These are phyloP conservation scores for Drosophila miranda DNA, from an alignment of 1,140 invertebrate species.

Conservation along the genomic window DNA sequence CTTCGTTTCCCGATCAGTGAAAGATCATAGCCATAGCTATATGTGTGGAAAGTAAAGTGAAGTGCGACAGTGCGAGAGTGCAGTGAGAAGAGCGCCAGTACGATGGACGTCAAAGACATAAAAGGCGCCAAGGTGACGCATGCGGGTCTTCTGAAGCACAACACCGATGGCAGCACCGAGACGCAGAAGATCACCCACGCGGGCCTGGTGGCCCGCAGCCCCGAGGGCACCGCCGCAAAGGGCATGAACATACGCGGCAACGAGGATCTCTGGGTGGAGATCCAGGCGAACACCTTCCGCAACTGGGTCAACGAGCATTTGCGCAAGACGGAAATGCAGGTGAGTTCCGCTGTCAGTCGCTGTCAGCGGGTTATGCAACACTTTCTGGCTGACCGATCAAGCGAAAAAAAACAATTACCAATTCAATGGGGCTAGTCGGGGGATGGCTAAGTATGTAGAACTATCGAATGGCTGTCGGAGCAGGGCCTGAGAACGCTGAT, in stretches of 20 bases:
- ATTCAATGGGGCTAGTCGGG: slow-evolving; percentile 29
- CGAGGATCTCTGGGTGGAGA: slow-evolving; percentile 97
- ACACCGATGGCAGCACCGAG: slow-evolving; percentile 79
- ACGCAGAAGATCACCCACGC: slow-evolving; percentile 84
- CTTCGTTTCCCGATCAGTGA: slow-evolving; percentile 35
- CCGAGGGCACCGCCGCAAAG: slow-evolving; percentile 95
- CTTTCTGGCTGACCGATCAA: slow-evolving; percentile 48
- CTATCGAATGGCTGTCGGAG: slow-evolving; percentile 18
- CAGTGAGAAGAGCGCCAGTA: slow-evolving; percentile 15
- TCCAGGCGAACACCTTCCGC: slow-evolving; percentile 97
- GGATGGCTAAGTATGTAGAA: slow-evolving; percentile 28
- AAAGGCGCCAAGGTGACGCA: slow-evolving; percentile 82
- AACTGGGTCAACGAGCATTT: slow-evolving; percentile 99
- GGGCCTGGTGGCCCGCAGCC: slow-evolving; percentile 92
- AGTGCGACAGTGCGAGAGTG: slow-evolving; percentile 15
- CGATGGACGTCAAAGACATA: slow-evolving; percentile 82
- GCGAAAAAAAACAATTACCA: slow-evolving; percentile 37
- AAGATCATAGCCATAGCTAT: slow-evolving; percentile 24
- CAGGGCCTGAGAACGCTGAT: slow-evolving; percentile 50
- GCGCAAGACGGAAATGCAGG: slow-evolving; percentile 86
- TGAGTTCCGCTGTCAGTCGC: slow-evolving; percentile 58
- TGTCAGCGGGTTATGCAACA: slow-evolving; percentile 23
- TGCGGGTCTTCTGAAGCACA: slow-evolving; percentile 79
- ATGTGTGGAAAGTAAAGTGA: slow-evolving; percentile 48
- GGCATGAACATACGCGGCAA: slow-evolving; percentile 96